Percentiles rank a stretch among this genome's conserved stretches.
Conservation (phyloP, 2,797 vertebrate species). For the Paramormyrops hopkinsi region DNA sequence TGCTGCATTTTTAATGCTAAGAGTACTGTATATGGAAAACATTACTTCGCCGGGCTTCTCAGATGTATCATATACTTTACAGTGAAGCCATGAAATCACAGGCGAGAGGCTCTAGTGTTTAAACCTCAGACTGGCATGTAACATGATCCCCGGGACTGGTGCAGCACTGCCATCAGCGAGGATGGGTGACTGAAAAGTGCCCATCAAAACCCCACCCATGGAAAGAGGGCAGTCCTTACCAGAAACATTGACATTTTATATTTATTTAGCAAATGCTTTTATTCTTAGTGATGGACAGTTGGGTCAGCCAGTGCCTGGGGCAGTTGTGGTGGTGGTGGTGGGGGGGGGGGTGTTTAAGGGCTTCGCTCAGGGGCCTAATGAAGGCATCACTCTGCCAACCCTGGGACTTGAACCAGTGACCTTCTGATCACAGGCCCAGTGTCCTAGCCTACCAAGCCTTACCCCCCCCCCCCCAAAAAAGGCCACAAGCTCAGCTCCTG, state of each 20-base stretch:
- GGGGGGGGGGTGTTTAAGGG: not conserved
- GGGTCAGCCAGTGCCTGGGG: not conserved
- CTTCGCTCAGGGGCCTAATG: not conserved
- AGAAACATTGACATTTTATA: not conserved
- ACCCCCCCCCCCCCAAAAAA: not conserved
- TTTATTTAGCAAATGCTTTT: not conserved
- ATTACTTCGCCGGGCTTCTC: not conserved
- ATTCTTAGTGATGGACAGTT: not conserved
- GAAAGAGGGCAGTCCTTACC: not conserved
- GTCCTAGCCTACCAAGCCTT: not conserved
- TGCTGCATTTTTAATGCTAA: not conserved
- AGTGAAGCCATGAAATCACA: not conserved
- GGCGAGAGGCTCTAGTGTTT: not conserved
- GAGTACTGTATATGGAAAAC: not conserved
- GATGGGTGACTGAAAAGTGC: not conserved
- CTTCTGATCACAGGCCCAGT: not conserved
- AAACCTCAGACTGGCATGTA: not conserved
- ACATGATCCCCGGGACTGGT: not conserved
- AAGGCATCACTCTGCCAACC: not conserved
- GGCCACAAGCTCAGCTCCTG: not conserved
- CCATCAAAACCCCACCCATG: not conserved
- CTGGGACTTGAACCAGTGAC: not conserved
- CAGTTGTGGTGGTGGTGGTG: not conserved
- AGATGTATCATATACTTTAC: not conserved
- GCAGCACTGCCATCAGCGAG: not conserved